Percentiles rank a stretch among this genome's conserved stretches.
Conservation (phyloP, 2,113 vertebrate species). For the Poeciliopsis retropinna region DNA sequence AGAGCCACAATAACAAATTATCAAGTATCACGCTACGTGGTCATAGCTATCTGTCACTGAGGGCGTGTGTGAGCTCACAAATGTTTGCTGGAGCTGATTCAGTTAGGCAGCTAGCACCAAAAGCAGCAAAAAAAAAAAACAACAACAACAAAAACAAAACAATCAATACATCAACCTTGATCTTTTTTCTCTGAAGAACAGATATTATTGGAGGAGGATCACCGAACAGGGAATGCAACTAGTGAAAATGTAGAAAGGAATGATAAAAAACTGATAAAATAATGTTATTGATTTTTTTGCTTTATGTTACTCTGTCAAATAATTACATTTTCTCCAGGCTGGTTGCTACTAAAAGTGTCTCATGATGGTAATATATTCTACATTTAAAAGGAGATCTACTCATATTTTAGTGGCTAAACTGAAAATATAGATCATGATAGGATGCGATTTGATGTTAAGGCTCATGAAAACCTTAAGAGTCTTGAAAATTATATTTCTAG, state of each 20-base stretch:
- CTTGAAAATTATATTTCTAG: neutral
- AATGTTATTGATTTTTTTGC: no score
- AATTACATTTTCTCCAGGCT: neutral
- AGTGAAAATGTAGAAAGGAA: slow-evolving; percentile 1
- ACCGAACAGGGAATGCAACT: slow-evolving; percentile 32
- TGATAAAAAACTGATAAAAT: neutral
- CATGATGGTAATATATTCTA: no score
- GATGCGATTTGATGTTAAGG: neutral
- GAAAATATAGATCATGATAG: neutral
- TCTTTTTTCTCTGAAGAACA: slow-evolving; percentile 39
- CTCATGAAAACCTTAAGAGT: neutral
- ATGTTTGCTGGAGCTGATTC: slow-evolving; percentile 34
- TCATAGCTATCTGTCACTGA: slow-evolving; percentile 52
- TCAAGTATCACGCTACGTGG: slow-evolving; percentile 48
- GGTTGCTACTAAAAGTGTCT: neutral
- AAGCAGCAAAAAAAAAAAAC: slow-evolving; percentile 24
- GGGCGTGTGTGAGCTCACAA: neutral
- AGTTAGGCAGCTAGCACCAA: slow-evolving; percentile 41
- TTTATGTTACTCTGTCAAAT: neutral
- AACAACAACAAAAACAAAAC: slow-evolving; percentile 26
- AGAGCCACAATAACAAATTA: slow-evolving; percentile 59
- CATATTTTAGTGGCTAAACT: neutral
- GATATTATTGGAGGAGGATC: slow-evolving; percentile 26
- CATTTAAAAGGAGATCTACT: no score
- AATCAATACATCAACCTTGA: slow-evolving; percentile 55